Percentiles rank a stretch among this genome's conserved stretches.
Conservation (phyloP, 64 coral and sea anemone species). For the Astreopora myriophthalma region DNA sequence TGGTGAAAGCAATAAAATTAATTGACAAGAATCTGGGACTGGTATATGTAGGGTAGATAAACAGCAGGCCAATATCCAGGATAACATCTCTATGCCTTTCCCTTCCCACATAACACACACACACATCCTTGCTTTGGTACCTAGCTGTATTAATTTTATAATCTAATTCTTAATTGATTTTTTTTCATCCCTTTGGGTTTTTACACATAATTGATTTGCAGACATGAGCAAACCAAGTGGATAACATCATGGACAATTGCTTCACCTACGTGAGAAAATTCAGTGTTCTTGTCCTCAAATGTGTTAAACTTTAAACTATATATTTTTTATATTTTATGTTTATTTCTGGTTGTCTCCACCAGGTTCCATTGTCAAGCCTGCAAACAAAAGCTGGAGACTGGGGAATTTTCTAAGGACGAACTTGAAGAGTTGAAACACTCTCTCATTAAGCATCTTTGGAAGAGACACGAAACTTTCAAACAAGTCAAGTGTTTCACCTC, state of each 20-base stretch:
- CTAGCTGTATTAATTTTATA: too few relatives aligned
- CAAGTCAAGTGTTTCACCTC: conserved; percentile 57
- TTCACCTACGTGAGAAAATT: conserved; percentile 3
- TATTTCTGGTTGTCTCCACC: background rate
- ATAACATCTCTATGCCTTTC: too few relatives aligned
- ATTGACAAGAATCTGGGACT: too few relatives aligned
- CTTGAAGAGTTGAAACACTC: conserved; percentile 14
- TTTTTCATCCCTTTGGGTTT: too few relatives aligned
- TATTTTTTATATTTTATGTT: background rate
- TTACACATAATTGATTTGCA: background rate
- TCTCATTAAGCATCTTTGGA: conserved; percentile 51
- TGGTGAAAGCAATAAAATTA: too few relatives aligned
- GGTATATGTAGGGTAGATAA: too few relatives aligned
- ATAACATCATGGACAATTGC: background rate
- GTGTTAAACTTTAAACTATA: too few relatives aligned
- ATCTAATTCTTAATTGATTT: too few relatives aligned
- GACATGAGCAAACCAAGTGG: background rate
- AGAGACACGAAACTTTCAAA: conserved; percentile 7
- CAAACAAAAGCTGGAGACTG: conserved; percentile 39
- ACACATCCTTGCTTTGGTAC: too few relatives aligned
- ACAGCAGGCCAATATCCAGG: too few relatives aligned
- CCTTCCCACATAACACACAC: too few relatives aligned
- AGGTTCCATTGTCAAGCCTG: conserved; percentile 49
- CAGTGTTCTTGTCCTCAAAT: background rate
- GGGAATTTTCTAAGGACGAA: conserved; percentile 17